phyloP scores from a whole-genome alignment of 2,888 invertebrate genomes.

The Drosophila testacea region DNA sequence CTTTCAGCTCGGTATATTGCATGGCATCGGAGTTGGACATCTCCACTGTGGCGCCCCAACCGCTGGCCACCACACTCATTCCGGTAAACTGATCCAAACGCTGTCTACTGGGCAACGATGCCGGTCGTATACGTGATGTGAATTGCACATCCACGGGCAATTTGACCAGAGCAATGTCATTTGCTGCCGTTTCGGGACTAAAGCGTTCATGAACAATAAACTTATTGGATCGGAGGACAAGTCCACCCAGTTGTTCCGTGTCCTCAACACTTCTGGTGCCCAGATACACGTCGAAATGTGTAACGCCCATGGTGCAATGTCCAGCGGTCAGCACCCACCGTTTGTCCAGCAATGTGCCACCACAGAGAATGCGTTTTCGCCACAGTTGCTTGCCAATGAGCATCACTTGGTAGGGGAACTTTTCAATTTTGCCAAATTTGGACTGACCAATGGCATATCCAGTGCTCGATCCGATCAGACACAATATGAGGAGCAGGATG shows the following conservation, averaged over 20 bases:
- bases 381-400: slow-evolving; percentile 83
- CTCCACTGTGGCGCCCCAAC: slow-evolving; percentile 83
- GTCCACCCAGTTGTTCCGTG: slow-evolving; percentile 70
- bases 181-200: slow-evolving; percentile 79
- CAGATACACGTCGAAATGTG: slow-evolving; percentile 83
- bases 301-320: slow-evolving; percentile 83
- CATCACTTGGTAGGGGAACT: slow-evolving; percentile 85
- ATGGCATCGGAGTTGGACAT: slow-evolving; percentile 79
- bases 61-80: slow-evolving; percentile 82
- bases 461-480: slow-evolving; percentile 15
- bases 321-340: slow-evolving; percentile 84
- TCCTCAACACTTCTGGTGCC: slow-evolving; percentile 82
- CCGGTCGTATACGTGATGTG: slow-evolving; percentile 81
- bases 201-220: slow-evolving; percentile 83
- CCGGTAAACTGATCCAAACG: slow-evolving; percentile 71
- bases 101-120: slow-evolving; percentile 68
- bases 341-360: slow-evolving; percentile 82
- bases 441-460: slow-evolving; percentile 82
- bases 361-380: slow-evolving; percentile 83
- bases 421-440: slow-evolving; percentile 81
- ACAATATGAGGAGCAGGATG: slow-evolving; percentile 46
- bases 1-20: slow-evolving; percentile 83
- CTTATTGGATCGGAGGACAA: slow-evolving; percentile 79
- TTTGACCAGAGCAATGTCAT: slow-evolving; percentile 84
- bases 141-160: slow-evolving; percentile 77